phyloP scores from a whole-genome alignment of 2,888 invertebrate species.

The Drosophila suboccidentalis region DNA sequence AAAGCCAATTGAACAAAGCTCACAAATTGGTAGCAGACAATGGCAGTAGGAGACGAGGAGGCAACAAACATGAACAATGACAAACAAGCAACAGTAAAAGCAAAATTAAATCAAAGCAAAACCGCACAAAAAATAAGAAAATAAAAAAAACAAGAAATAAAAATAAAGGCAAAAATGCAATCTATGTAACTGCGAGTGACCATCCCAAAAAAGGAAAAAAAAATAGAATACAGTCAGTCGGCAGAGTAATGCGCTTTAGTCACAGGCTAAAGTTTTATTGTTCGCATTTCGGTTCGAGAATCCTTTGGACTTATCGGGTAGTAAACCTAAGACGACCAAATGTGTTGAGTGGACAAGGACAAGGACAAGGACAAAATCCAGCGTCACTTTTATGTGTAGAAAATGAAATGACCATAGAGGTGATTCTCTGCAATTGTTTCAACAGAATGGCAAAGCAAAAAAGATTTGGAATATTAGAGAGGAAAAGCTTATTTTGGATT shows the following conservation, averaged over 20 bases:
- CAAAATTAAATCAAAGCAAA: constrained; percentile 78
- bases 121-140: constrained; percentile 52
- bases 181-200: constrained; percentile 30
- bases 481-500: constrained; percentile 5
- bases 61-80: constrained; percentile 40
- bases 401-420: constrained; percentile 38
- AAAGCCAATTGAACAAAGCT: constrained; percentile 68
- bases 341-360: constrained; percentile 33
- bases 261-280: constrained; percentile 55
- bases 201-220: constrained; percentile 8
- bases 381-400: constrained; percentile 32
- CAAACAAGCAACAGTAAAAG: constrained; percentile 57
- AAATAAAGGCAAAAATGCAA: constrained; percentile 37
- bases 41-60: constrained; percentile 4
- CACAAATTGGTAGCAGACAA: constrained; percentile 56
- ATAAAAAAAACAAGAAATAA: constrained; percentile 11
- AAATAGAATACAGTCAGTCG: constrained; percentile 4
- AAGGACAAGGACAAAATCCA: constrained; percentile 38
- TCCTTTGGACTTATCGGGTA: constrained; percentile 54
- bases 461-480: not conserved
- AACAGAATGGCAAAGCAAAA: not conserved
- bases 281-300: constrained; percentile 35
- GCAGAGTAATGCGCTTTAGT: constrained; percentile 62
- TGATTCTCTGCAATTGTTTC: constrained; percentile 4
- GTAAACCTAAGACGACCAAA: constrained; percentile 40